Evolutionary conservation across 2,113 vertebrate species (phyloP).

Genomic region (Gnathonemus longibarbis): DNA sequence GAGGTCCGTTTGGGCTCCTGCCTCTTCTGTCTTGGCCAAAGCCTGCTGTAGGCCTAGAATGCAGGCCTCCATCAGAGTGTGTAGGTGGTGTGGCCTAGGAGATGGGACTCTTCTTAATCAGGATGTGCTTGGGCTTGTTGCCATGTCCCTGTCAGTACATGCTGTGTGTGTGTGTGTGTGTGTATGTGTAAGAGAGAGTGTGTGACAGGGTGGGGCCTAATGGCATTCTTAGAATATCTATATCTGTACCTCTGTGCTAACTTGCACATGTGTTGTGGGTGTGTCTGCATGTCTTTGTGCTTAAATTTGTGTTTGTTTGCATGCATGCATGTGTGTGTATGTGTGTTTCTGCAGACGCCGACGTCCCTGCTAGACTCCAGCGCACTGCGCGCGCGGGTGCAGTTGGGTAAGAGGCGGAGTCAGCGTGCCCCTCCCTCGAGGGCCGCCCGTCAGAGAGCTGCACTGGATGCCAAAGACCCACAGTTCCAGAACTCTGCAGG

Average conservation of each 20-base stretch:
- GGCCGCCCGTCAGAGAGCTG: slow-evolving; percentile 35
- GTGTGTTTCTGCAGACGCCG: slow-evolving; percentile 52
- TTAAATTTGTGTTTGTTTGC: background rate
- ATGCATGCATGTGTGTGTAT: background rate
- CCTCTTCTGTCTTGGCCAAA: background rate
- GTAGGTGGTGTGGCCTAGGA: background rate
- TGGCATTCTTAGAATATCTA: background rate
- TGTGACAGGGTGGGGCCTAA: background rate
- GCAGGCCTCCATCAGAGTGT: background rate
- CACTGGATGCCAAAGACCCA: slow-evolving; percentile 48
- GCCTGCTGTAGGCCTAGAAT: background rate
- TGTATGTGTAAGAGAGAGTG: background rate
- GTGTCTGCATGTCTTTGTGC: background rate
- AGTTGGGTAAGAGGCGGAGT: slow-evolving; percentile 57
- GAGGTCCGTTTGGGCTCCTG: slow-evolving; percentile 49
- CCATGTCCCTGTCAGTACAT: background rate
- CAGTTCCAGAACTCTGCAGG: slow-evolving; percentile 74
- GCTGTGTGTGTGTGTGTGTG: background rate
- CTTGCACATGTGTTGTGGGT: background rate
- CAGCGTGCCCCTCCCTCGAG: slow-evolving; percentile 62
- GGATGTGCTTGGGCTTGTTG: background rate
- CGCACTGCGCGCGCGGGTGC: slow-evolving; percentile 68
- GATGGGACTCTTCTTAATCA: background rate
- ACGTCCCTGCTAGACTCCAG: slow-evolving; percentile 73
- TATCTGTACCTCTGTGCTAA: background rate